These are phyloP conservation scores for Nothura maculosa DNA, from an alignment of 2,797 vertebrate species.

Conservation along the genomic window DNA sequence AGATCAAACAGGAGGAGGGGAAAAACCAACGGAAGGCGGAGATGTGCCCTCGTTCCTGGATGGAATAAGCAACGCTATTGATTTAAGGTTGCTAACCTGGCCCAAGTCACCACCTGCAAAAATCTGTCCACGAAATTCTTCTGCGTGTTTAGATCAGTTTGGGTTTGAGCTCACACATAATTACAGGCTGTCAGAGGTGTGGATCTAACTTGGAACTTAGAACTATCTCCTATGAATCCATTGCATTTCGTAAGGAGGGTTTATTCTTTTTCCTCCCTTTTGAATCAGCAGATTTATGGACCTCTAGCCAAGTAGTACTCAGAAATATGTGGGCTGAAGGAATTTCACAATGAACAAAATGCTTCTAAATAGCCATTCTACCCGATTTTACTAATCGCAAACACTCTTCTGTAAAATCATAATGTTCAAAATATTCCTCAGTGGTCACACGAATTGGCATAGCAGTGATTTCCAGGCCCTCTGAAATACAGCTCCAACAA, in stretches of 20 bases:
- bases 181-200: slow-evolving; percentile 63
- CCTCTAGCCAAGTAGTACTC: slow-evolving; percentile 3
- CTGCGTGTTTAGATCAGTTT: slow-evolving; percentile 48
- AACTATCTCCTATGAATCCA: background rate
- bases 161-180: slow-evolving; percentile 63
- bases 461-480: background rate
- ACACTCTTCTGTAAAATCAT: background rate
- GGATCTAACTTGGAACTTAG: slow-evolving; percentile 21
- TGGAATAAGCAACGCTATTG: slow-evolving; percentile 61
- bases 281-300: slow-evolving; percentile 18
- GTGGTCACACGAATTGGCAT: background rate
- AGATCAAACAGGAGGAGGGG: slow-evolving; percentile 50
- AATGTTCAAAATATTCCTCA: background rate
- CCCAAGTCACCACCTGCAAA: slow-evolving; percentile 72
- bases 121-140: slow-evolving; percentile 65
- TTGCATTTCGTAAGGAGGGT: background rate
- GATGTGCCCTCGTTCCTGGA: background rate
- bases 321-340: background rate
- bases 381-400: background rate
- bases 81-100: slow-evolving; percentile 59
- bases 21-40: slow-evolving; percentile 11
- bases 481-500: background rate
- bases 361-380: background rate
- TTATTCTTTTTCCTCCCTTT: background rate
- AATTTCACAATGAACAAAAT: background rate